Percentiles rank a stretch among this genome's conserved stretches.
Conservation (phyloP, 2,797 vertebrate species). For the Allobates femoralis region DNA sequence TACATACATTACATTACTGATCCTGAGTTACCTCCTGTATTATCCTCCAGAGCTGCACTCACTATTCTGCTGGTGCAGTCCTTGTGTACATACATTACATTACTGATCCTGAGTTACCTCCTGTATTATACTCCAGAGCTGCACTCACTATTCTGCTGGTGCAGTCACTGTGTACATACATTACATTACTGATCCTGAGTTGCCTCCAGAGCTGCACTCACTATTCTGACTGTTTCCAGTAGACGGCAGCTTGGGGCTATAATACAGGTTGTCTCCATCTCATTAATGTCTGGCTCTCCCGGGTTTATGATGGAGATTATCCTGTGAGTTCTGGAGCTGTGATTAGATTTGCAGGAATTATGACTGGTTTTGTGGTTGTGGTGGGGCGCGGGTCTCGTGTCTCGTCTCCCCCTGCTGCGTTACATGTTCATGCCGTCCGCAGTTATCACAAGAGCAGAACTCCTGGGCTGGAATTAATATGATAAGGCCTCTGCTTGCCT, state of each 20-base stretch:
- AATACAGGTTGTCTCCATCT: not conserved
- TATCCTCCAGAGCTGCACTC: too few species aligned
- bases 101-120: too few species aligned
- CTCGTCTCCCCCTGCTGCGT: not conserved
- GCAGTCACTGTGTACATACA: too few species aligned
- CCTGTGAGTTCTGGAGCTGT: not conserved
- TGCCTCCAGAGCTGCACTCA: not conserved
- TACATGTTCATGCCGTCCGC: conserved; percentile 23
- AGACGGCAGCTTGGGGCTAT: too few species aligned
- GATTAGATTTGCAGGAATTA: conserved; percentile 35
- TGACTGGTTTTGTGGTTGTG: not conserved
- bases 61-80: too few species aligned
- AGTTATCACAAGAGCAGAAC: conserved; percentile 28
- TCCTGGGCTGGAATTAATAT: conserved; percentile 56
- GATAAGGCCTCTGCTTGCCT: conserved; percentile 56
- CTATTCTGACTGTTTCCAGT: not conserved
- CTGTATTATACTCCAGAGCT: too few species aligned
- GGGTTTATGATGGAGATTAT: not conserved
- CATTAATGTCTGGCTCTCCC: not conserved
- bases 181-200: too few species aligned
- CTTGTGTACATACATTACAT: too few species aligned
- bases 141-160: too few species aligned
- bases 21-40: too few species aligned
- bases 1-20: too few species aligned
- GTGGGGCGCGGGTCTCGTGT: not conserved